Evolutionary conservation across 2,113 vertebrate species (phyloP), one percentile per base, ranked within the genome.

Genomic region (Rousettus leschenaultii): DNA sequence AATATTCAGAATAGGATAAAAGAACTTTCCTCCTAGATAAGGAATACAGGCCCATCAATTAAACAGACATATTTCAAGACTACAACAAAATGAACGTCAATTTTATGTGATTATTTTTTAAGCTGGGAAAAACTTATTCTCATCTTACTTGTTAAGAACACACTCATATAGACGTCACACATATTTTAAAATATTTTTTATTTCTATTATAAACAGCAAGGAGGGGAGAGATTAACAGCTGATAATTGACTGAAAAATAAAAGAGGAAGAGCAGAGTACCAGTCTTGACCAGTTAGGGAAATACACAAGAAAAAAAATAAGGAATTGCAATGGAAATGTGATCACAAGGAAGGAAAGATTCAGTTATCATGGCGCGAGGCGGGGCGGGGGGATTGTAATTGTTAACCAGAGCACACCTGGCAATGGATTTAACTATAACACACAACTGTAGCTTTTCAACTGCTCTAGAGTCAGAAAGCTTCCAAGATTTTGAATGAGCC

Each of bases 181-280:
- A 45, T 66, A 77, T 78, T 86, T 92, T 14, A 65, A 94, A 92
- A 84, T 71, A 19, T 30, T 61, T 57, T 92, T 51, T 96, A 70
- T 82, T 93, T 78, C 73, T 45, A 45, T 55, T 48, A 80, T 91
- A 43, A 78, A 38, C 75, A 93, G 51, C 28, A 70, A 55, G 80
- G 66, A 79, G 13, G 22, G n/a, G 57, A 82, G 53, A 89, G 35
- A 74, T 70, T 59, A 92, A 71, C 7, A 74, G 14, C 5, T 84
- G 55, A 85, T 43, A 18, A 12, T 2, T 86, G 63, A 70, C n/a
- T 83, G 9, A 59, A 53, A 89, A 82, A 61, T 0, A 92, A 14
- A 95, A 83, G 33, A 79, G 35, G 35, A 92, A 93, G 4, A 63
- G 5, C 4, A 38, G 10, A 5, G 7, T 53, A 89, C 28, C 43